Base-by-base conservation (phyloP, 2,888 invertebrate genomes). In the Oscheius sp. region DNA sequence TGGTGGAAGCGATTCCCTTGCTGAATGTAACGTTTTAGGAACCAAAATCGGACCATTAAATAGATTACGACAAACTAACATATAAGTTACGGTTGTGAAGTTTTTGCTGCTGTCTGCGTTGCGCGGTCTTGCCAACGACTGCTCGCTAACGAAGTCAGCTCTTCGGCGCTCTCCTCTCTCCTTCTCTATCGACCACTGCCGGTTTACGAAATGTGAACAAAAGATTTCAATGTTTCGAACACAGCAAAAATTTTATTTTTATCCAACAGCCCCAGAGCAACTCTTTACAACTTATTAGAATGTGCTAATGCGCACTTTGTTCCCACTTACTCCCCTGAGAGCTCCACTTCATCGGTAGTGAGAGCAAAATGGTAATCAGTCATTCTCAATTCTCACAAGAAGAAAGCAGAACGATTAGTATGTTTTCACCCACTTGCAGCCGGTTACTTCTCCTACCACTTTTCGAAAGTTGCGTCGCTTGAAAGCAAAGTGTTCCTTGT, bases 141-240 rank as follows among this genome's bases (percentile, higher is more conserved):
- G 68, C 68, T 68, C 55, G 68, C 68, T 68, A 68, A 68, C 68
- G 68, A 68, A 68, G 68, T 68, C 68, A 68, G 68, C 68, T 68
- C 68, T 68, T 68, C 68, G 68, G 68, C 68, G 68, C 68, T 68
- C 68, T 68, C 55, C 68, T 68, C 68, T 68, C 68, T 68, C 35
- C 68, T 68, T 68, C 68, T 68, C 68, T 68, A 68, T 68, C 68
- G 68, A 68, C 68, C 68, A 68, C 68, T 68, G 68, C 68, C 68
- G 68, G 68, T 68, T 68, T 68, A 68, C 68, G 68, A 68, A 68
- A 68, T 68, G 68, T 55, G 55, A 53, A 68, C 68, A 68, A 68
- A 68, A 68, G 55, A 68, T 68, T 68, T 55, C 68, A 55, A 68
- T 68, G 53, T 55, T 68, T 53, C 68, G 55, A 65, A 47, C 60